These are phyloP conservation scores for Tetraodon nigroviridis DNA, from an alignment of 2,113 vertebrate genomes.

Conservation along the genomic window DNA sequence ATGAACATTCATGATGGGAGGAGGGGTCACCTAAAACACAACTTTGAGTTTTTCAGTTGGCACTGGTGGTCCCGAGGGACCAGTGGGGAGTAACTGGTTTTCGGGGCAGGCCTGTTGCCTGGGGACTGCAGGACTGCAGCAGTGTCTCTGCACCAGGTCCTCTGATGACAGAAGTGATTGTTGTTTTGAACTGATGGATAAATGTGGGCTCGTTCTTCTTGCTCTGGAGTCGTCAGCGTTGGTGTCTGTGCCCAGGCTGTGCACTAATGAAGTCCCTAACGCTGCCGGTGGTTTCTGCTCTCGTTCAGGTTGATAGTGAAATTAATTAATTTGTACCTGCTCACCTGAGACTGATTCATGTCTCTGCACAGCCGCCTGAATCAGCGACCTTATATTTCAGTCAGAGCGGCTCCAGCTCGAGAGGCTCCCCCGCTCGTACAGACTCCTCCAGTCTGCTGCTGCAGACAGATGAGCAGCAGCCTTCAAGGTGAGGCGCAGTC, in stretches of 20 bases:
- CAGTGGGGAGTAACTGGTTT: too few species aligned
- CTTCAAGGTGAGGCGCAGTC: constrained; percentile 17
- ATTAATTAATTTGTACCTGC: constrained; percentile 28
- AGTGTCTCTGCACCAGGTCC: too few species aligned
- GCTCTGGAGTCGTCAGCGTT: constrained; percentile 3
- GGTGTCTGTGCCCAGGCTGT: background rate
- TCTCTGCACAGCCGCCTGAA: background rate
- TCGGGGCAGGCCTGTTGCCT: too few species aligned
- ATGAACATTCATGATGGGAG: background rate
- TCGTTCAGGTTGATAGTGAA: constrained; percentile 15
- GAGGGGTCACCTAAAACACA: background rate
- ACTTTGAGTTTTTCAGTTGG: too few species aligned
- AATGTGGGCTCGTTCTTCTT: constrained; percentile 5
- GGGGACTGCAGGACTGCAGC: too few species aligned
- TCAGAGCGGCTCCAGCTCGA: constrained; percentile 6
- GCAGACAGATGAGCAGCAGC: constrained; percentile 7
- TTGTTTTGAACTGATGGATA: constrained; percentile 16
- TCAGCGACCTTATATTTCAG: background rate
- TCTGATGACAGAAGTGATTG: background rate
- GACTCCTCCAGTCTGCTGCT: too few species aligned
- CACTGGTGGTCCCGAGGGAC: too few species aligned
- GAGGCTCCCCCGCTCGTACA: background rate
- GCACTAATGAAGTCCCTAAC: constrained; percentile 42
- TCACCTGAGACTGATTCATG: constrained; percentile 14
- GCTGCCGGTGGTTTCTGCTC: constrained; percentile 23